Evolutionary conservation across 2,888 invertebrate genomes (phyloP).

Genomic region (Camptogramma bilineatum): DNA sequence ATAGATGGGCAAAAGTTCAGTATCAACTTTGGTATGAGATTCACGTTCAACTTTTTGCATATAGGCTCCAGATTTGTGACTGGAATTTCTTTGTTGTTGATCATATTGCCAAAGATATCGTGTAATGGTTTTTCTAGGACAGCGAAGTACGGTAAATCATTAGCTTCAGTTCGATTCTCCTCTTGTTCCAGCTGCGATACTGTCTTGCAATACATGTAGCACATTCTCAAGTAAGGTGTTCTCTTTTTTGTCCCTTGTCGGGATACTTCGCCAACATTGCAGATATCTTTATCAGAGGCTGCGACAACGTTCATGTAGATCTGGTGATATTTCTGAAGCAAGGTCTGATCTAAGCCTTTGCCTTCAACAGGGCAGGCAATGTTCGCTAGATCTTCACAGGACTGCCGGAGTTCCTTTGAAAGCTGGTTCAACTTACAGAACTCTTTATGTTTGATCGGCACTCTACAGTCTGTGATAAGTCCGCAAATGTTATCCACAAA

Average conservation of each 20-base stretch:
- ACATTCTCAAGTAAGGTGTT: slow-evolving; percentile 81
- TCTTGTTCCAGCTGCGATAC: slow-evolving; percentile 81
- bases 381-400: slow-evolving; percentile 78
- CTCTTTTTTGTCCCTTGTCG: slow-evolving; percentile 70
- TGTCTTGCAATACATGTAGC: slow-evolving; percentile 86
- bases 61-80: slow-evolving; percentile 89
- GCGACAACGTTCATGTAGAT: slow-evolving; percentile 81
- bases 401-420: slow-evolving; percentile 75
- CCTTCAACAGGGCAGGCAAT: slow-evolving; percentile 59
- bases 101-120: slow-evolving; percentile 87
- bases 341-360: slow-evolving; percentile 61
- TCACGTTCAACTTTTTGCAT: slow-evolving; percentile 89
- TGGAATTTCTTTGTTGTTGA: slow-evolving; percentile 88
- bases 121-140: slow-evolving; percentile 83
- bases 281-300: slow-evolving; percentile 78
- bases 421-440: slow-evolving; percentile 79
- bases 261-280: slow-evolving; percentile 72
- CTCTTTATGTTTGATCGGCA: slow-evolving; percentile 80
- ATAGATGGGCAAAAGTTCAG: slow-evolving; percentile 90
- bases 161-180: slow-evolving; percentile 60
- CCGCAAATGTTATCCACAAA: slow-evolving; percentile 77
- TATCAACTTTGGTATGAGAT: slow-evolving; percentile 90
- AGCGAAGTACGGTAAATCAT: slow-evolving; percentile 77
- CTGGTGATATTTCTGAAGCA: slow-evolving; percentile 76
- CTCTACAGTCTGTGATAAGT: slow-evolving; percentile 74